These are phyloP conservation scores for Phyllopteryx taeniolatus DNA, from an alignment of 2,113 vertebrate genomes.

Conservation along the genomic window DNA sequence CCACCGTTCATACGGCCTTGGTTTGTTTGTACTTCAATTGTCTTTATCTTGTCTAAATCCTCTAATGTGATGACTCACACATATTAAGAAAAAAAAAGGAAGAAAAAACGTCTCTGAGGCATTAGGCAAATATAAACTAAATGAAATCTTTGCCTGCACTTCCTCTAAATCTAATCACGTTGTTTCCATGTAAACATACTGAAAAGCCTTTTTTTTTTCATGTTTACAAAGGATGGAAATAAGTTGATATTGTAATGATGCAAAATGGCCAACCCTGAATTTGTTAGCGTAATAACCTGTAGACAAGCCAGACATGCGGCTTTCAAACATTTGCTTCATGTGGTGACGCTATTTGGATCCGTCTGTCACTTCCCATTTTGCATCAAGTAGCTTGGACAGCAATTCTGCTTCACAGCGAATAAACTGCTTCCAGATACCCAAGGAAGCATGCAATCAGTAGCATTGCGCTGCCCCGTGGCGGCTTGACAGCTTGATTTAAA, in stretches of 20 bases:
- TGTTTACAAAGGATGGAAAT: conserved; percentile 15
- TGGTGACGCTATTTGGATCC: conserved; percentile 31
- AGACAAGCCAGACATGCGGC: conserved; percentile 24
- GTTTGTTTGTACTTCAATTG: conserved; percentile 40
- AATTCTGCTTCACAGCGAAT: conserved; percentile 27
- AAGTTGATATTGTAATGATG: conserved; percentile 2
- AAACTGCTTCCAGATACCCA: conserved; percentile 39
- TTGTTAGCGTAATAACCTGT: conserved; percentile 24
- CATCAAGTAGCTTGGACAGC: conserved; percentile 15
- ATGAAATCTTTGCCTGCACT: conserved; percentile 15
- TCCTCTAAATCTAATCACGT: conserved; percentile 35
- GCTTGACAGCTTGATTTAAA: too few species aligned
- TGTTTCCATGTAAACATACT: conserved; percentile 32
- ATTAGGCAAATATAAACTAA: conserved; percentile 36
- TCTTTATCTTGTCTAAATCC: conserved; percentile 39
- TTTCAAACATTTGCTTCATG: conserved; percentile 38
- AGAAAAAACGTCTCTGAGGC: conserved; percentile 20
- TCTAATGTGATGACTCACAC: conserved; percentile 49
- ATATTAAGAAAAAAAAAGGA: conserved; percentile 29
- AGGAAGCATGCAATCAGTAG: conserved; percentile 54
- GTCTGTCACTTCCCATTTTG: conserved; percentile 37
- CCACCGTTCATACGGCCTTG: conserved; percentile 35
- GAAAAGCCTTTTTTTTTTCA: conserved; percentile 14
- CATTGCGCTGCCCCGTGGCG: not conserved
- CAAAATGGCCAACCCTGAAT: conserved; percentile 12